A percentile compares a stretch with the other conserved stretches of the same genome.
phyloP scores from a whole-genome alignment of 2,113 vertebrate genomes.

The Sula dactylatra region DNA sequence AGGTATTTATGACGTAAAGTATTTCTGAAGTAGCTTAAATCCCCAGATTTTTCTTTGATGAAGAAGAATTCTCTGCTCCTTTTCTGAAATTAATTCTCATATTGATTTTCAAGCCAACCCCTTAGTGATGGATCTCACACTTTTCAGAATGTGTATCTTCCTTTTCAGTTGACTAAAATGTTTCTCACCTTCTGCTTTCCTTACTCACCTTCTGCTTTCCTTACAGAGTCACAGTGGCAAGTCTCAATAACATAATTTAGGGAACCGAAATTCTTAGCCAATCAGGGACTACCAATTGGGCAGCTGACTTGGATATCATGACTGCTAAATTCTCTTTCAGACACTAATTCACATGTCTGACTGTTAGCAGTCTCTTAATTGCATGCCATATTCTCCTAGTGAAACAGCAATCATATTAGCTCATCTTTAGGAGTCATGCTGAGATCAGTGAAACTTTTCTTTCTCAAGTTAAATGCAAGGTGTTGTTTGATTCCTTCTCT shows the following conservation, averaged over 20 bases:
- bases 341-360: neutral
- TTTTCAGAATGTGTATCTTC: neutral
- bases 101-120: neutral
- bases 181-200: neutral
- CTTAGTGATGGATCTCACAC: neutral
- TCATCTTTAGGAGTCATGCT: neutral
- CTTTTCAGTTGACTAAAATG: neutral
- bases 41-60: rapidly evolving
- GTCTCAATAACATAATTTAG: neutral
- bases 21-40: neutral
- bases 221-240: neutral
- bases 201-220: too few species aligned
- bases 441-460: neutral
- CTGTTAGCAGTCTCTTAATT: neutral
- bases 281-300: neutral
- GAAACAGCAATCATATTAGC: neutral
- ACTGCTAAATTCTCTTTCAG: neutral
- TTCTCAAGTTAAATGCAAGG: neutral
- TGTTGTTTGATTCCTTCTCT: neutral
- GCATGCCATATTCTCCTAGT: neutral
- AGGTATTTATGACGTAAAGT: neutral
- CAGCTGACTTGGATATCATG: neutral
- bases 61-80: neutral
- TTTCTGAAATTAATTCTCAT: neutral
- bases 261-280: neutral